These are phyloP conservation scores for Anguilla rostrata DNA, from an alignment of 2,113 vertebrate species.

Conservation along the genomic window DNA sequence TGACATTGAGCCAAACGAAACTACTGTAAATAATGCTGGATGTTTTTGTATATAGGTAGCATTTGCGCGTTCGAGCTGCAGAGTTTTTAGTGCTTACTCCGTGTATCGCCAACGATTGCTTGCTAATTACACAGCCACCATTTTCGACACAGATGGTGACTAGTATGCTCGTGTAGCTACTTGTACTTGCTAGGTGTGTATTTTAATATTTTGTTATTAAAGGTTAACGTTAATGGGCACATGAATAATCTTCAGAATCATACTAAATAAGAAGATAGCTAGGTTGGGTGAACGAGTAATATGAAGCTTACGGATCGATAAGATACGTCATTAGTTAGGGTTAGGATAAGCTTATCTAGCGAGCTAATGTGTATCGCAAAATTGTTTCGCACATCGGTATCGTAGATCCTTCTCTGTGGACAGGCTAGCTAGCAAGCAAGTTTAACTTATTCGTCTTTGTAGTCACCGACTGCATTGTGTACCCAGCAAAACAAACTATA, in stretches of 20 bases:
- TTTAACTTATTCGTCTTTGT: neutral
- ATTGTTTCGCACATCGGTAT: neutral
- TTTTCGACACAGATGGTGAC: neutral
- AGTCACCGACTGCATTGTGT: neutral
- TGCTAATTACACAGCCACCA: neutral
- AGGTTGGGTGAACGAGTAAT: neutral
- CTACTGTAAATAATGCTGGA: neutral
- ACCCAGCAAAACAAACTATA: neutral
- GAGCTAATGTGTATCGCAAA: neutral
- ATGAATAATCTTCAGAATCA: neutral
- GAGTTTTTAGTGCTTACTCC: neutral
- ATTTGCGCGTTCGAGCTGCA: neutral
- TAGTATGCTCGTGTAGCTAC: neutral
- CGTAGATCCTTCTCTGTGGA: neutral
- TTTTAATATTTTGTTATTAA: neutral
- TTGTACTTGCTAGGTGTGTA: neutral
- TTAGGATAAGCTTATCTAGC: neutral
- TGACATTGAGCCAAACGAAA: slow-evolving; percentile 60
- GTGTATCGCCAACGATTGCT: neutral
- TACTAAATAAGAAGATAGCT: neutral
- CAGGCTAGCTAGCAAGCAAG: neutral
- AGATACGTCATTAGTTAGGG: neutral
- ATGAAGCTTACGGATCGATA: neutral
- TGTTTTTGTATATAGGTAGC: neutral
- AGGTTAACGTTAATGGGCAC: neutral